Evolutionary conservation across 2,113 vertebrate species (phyloP), one percentile per base, ranked within the genome.

Genomic region (Hypomesus transpacificus): DNA sequence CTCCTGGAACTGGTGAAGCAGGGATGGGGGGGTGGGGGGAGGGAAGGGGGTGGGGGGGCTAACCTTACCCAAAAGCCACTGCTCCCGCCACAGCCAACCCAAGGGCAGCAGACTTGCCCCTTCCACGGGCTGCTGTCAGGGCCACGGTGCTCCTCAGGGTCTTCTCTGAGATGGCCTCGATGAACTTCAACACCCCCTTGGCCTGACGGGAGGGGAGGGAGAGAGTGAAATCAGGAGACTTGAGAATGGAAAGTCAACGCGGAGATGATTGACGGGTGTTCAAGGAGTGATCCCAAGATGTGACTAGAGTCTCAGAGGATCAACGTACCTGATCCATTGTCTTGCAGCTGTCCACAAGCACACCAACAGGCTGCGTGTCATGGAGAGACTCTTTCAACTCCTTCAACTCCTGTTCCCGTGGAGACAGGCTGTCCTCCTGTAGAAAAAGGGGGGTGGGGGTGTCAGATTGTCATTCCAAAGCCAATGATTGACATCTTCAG

Each of bases 121-220:
- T 92, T 22, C 98, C 98, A 50, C 98, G 92, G 69, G 98, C 96
- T 5, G 98, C 98, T 0, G 96, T 99, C 24, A 99, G 85, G 0
- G 96, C 91, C 21, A 99, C 96, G 0, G 98, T 99, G 80, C 95
- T 98, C 77, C 95, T 87, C 4, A 99, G 86, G 0, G 96, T 99
- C 89, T 99, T 99, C 87, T 99, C 98, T 0, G 97, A 99, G 82
- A 98, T 95, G 1, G 95, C 97, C 73, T 99, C 98, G 0, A 98
- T 96, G 66, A 99, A 99, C 71, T 98, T 99, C 3, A 99, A 81
- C 84, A 98, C 92, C 0, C 93, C 96, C 85, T 94, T 98, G 24
- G 97, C 96, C 96, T 99, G 62, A 26, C 14, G 70, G 18, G 24
- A 26, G 14, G 0, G 21, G 0, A 20, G 21, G 8, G 21, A 21